These are phyloP conservation scores for Probaryconus sp. DNA, from an alignment of 1,140 invertebrate genomes.

Conservation along the genomic window DNA sequence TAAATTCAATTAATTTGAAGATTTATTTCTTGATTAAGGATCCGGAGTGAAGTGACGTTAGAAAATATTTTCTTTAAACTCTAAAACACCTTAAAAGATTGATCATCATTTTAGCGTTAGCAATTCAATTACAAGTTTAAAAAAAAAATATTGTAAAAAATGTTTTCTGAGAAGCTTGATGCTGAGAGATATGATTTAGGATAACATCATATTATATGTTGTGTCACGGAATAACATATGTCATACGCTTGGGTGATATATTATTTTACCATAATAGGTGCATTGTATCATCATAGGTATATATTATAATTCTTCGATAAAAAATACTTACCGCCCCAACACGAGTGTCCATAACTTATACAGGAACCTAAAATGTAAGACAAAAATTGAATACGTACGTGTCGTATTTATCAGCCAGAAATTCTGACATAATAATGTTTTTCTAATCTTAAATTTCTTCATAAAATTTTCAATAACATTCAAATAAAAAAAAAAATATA, in stretches of 20 bases:
- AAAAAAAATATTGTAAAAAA: not conserved
- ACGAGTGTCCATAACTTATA: slow-evolving; percentile 80
- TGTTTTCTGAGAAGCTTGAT: not conserved
- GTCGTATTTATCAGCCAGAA: no score
- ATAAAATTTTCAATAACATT: no score
- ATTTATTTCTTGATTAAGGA: no score
- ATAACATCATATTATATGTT: slow-evolving; percentile 24
- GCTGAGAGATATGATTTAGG: slow-evolving; percentile 28
- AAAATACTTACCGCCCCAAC: slow-evolving; percentile 80
- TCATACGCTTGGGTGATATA: slow-evolving; percentile 35
- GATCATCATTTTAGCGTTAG: no score
- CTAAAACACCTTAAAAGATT: no score
- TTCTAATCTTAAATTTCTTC: no score
- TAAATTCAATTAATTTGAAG: no score
- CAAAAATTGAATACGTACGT: not conserved
- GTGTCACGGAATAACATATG: slow-evolving; percentile 19
- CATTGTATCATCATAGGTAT: slow-evolving; percentile 19
- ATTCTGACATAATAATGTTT: no score
- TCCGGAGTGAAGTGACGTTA: no score
- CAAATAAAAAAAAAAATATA: no score
- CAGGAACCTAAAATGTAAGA: slow-evolving; percentile 79
- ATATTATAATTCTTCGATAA: slow-evolving; percentile 32
- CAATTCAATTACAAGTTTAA: not conserved
- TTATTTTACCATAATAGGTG: slow-evolving; percentile 24
- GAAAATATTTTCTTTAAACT: no score